A percentile compares a stretch with the other conserved stretches of the same genome.
Evolutionary conservation across 2,113 vertebrate genomes (phyloP).

Genomic region (Nothoprocta pentlandii): DNA sequence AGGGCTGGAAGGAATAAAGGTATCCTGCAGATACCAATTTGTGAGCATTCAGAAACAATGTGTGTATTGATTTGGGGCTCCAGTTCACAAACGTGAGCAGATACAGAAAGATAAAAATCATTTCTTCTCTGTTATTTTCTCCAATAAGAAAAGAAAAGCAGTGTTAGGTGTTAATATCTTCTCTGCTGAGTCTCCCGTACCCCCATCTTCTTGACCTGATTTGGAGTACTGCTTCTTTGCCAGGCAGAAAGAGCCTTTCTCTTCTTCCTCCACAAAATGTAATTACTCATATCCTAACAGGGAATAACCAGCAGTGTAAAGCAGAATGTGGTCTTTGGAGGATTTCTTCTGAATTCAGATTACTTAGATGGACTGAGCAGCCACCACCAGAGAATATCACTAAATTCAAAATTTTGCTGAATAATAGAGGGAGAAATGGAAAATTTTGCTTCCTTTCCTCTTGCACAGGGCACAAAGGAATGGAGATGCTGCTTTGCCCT

Average conservation of each 20-base stretch:
- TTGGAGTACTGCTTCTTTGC: neutral
- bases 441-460: neutral
- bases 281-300: neutral
- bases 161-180: conserved; percentile 14
- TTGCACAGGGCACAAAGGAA: neutral
- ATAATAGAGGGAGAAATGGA: neutral
- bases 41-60: conserved; percentile 55
- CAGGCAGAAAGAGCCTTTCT: neutral
- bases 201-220: neutral
- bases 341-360: neutral
- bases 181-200: neutral
- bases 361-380: neutral
- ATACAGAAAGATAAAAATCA: conserved; percentile 48
- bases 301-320: neutral
- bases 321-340: neutral
- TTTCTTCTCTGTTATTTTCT: conserved; percentile 28
- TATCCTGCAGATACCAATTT: conserved; percentile 71
- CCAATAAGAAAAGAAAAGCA: neutral
- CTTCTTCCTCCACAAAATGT: neutral
- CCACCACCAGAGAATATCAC: neutral
- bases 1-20: neutral
- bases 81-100: conserved; percentile 50
- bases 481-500: neutral
- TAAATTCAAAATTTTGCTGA: neutral
- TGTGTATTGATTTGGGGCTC: conserved; percentile 66